These are phyloP conservation scores for Dasysyrphus tricinctus DNA, from an alignment of 2,888 invertebrate genomes.

Conservation along the genomic window DNA sequence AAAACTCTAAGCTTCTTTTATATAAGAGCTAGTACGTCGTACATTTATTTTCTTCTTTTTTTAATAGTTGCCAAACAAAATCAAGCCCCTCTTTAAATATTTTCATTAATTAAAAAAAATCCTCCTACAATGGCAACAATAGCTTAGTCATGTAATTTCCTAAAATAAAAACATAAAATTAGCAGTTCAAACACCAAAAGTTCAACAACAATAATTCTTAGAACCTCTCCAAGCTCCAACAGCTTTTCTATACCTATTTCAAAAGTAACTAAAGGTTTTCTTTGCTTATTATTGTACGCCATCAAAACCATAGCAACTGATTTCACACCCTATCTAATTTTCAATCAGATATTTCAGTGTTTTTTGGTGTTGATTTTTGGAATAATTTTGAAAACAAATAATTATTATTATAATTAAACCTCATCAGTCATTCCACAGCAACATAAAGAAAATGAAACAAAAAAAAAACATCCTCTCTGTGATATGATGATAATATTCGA, in stretches of 20 bases:
- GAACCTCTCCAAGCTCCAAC: neutral
- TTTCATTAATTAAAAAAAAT: neutral
- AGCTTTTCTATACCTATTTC: neutral
- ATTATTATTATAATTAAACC: slow-evolving; percentile 45
- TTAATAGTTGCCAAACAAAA: neutral
- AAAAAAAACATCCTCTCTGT: neutral
- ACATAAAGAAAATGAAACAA: slow-evolving; percentile 11
- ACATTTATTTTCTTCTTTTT: too few relatives aligned
- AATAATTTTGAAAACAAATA: slow-evolving; percentile 45
- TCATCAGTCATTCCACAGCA: neutral
- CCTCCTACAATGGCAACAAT: neutral
- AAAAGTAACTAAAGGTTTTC: neutral
- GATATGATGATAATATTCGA: slow-evolving; percentile 38
- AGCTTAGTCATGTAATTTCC: neutral
- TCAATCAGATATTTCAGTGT: slow-evolving; percentile 1
- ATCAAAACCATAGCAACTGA: neutral
- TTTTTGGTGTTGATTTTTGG: slow-evolving; percentile 25
- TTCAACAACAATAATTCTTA: neutral
- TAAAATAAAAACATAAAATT: neutral
- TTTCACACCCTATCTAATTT: neutral
- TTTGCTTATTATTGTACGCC: neutral
- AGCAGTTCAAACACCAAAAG: neutral
- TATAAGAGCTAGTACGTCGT: too few relatives aligned
- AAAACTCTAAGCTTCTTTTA: too few relatives aligned
- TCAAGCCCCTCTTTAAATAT: neutral